Evolutionary conservation across 2,888 invertebrate genomes (phyloP).

Genomic region (Aphidius colemani): DNA sequence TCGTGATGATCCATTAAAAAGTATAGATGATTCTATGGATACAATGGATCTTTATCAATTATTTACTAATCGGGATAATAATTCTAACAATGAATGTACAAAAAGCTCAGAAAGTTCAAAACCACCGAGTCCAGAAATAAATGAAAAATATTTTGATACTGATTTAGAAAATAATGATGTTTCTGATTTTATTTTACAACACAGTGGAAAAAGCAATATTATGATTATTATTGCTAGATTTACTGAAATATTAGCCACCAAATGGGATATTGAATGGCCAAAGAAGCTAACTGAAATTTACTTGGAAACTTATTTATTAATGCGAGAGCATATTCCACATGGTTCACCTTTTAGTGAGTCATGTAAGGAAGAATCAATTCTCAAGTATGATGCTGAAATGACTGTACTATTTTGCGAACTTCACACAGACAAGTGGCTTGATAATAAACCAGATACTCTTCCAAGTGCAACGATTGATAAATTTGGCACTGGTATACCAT

Average conservation of each 20-base stretch:
- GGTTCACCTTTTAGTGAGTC: conserved; percentile 59
- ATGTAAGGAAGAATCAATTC: conserved; percentile 52
- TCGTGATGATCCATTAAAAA: conserved; percentile 57
- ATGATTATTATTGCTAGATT: conserved; percentile 67
- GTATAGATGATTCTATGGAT: conserved; percentile 66
- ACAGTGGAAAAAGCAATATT: conserved; percentile 60
- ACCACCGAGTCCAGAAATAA: conserved; percentile 45
- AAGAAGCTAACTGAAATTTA: conserved; percentile 65
- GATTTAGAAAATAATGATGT: conserved; percentile 70
- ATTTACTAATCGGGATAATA: conserved; percentile 62
- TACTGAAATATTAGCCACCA: conserved; percentile 64
- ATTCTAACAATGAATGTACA: conserved; percentile 40
- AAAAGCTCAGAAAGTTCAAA: conserved; percentile 52
- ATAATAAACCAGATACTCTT: conserved; percentile 46
- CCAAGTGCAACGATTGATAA: conserved; percentile 47
- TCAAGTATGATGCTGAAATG: conserved; percentile 62
- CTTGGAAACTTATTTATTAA: conserved; percentile 67
- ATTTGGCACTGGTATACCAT: conserved; percentile 57
- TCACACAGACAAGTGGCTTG: conserved; percentile 56
- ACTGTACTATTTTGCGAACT: conserved; percentile 65
- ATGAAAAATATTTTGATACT: conserved; percentile 68
- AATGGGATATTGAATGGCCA: conserved; percentile 73
- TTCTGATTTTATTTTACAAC: conserved; percentile 66
- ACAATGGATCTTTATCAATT: conserved; percentile 68
- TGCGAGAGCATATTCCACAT: conserved; percentile 64